Percentiles rank a stretch among this genome's conserved stretches.
These are phyloP conservation scores for Pseudococcus jackbeardsleyi DNA, from an alignment of 2,888 invertebrate genomes.

Conservation along the genomic window DNA sequence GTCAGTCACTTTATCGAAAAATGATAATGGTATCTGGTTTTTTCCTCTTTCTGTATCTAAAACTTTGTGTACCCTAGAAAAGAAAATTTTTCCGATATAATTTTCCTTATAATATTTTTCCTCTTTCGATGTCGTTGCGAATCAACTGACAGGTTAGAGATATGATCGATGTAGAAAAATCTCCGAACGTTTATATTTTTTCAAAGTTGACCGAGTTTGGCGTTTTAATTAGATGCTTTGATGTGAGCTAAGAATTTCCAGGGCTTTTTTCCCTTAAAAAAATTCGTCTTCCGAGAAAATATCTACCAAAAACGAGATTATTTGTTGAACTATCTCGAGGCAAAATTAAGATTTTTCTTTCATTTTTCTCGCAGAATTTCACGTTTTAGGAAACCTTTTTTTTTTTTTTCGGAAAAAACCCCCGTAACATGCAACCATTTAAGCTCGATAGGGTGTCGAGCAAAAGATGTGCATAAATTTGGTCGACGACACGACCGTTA, in stretches of 20 bases:
- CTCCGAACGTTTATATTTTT: neutral
- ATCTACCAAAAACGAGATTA: no score
- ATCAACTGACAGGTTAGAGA: neutral
- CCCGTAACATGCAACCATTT: neutral
- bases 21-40: neutral
- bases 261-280: no score
- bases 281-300: no score
- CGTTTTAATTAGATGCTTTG: neutral
- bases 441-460: slow-evolving; percentile 6
- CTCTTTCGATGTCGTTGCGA: neutral
- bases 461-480: slow-evolving; percentile 39
- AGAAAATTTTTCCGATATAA: neutral
- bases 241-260: neutral
- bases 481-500: neutral
- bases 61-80: neutral
- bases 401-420: no score
- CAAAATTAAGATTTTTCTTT: neutral
- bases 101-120: neutral
- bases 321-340: neutral
- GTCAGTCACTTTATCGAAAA: neutral
- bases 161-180: neutral
- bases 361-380: neutral
- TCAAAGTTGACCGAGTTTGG: neutral
- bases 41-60: neutral
- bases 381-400: slow-evolving; percentile 4